Conservation (phyloP, 1,140 invertebrate species). For the Nilaparvata lugens region DNA sequence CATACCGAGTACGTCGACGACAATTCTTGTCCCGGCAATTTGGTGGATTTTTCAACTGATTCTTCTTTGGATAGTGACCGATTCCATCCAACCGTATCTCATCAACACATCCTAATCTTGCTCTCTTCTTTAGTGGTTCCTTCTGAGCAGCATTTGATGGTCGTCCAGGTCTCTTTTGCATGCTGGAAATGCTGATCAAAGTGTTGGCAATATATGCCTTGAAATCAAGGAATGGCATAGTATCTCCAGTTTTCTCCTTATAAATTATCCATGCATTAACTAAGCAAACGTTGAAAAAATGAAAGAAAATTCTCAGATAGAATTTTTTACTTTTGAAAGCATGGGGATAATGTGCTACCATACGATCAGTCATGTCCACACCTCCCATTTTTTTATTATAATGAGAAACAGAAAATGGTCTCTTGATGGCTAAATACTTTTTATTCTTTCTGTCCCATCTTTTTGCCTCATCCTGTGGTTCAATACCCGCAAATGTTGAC, state of each 20-base stretch:
- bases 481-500: slow-evolving; percentile 22
- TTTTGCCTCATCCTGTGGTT: slow-evolving; percentile 18
- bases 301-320: slow-evolving; percentile 27
- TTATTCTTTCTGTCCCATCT: slow-evolving; percentile 22
- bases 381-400: slow-evolving; percentile 33
- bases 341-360: slow-evolving; percentile 27
- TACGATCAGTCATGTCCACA: slow-evolving; percentile 28
- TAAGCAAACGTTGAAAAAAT: slow-evolving; percentile 27
- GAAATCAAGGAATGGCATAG: not conserved
- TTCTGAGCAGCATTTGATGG: not conserved
- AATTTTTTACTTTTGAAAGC: slow-evolving; percentile 24
- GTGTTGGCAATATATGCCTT: not conserved
- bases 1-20: too few relatives aligned
- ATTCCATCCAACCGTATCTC: not conserved
- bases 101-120: not conserved
- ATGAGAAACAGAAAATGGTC: slow-evolving; percentile 23
- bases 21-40: too few relatives aligned
- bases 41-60: too few relatives aligned
- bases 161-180: not conserved
- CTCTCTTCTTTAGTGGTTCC: not conserved
- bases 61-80: not conserved
- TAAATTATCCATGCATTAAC: slow-evolving; percentile 17
- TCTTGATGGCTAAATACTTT: slow-evolving; percentile 20
- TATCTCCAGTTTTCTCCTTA: not conserved
- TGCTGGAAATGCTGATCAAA: not conserved